Conservation (phyloP, 1,140 invertebrate genomes). For the Drosophila lacteicornis region DNA sequence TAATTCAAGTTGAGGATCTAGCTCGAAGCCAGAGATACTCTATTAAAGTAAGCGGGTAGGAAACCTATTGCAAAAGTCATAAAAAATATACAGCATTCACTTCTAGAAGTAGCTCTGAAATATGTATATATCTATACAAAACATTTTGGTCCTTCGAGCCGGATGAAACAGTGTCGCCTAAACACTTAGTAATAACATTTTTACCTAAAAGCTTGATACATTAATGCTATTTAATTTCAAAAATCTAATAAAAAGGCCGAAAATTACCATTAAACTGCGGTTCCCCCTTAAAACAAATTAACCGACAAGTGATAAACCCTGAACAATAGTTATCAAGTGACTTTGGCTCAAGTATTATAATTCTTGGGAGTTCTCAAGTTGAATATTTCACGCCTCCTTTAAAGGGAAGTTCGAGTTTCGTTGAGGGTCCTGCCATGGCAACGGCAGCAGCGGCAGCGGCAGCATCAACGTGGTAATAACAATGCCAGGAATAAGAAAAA, state of each 20-base stretch:
- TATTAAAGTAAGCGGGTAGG: not conserved
- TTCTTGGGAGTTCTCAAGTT: conserved; percentile 30
- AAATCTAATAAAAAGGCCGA: not conserved
- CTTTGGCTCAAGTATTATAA: conserved; percentile 35
- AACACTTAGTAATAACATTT: no score
- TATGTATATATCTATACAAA: no score
- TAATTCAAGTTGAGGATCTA: conserved; percentile 16
- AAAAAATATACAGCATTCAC: not conserved
- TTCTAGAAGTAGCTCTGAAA: no score
- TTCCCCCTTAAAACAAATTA: conserved; percentile 19
- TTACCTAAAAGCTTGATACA: no score
- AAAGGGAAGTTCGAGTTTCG: conserved; percentile 36
- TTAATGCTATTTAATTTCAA: no score
- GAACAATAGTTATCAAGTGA: conserved; percentile 36
- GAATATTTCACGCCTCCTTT: conserved; percentile 48
- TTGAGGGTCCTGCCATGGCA: conserved; percentile 35
- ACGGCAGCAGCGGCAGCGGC: conserved; percentile 35
- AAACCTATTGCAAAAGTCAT: not conserved
- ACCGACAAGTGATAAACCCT: conserved; percentile 19
- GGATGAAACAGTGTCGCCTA: no score
- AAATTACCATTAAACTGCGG: not conserved
- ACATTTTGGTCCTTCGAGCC: no score
- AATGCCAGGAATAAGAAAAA: conserved; percentile 68
- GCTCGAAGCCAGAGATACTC: conserved; percentile 15
- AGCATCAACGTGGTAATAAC: conserved; percentile 68